Percentiles rank a stretch among this genome's conserved stretches.
phyloP scores from a whole-genome alignment of 2,113 vertebrate genomes.

The Glaucomys volans region DNA sequence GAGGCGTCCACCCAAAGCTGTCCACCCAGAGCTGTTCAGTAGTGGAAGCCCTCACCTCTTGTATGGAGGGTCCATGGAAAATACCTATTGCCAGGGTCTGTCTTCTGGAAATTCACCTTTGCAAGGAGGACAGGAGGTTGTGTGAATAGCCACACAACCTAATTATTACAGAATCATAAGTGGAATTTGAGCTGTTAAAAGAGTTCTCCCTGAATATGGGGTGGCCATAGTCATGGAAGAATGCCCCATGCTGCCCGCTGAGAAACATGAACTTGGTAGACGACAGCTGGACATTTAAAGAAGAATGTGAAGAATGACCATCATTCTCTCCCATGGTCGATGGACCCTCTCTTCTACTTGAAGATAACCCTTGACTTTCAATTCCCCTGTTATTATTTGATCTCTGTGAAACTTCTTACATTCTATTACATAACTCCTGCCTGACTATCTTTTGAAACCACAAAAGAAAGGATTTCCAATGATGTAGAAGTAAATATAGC shows the following conservation, averaged over 20 bases:
- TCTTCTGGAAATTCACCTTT: not conserved
- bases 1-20: not conserved
- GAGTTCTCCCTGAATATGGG: not conserved
- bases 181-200: not conserved
- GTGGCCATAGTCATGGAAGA: not conserved
- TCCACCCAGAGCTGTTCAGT: not conserved
- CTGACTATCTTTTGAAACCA: not conserved
- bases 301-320: too few species aligned
- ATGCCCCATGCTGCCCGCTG: not conserved
- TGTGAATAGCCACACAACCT: not conserved
- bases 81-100: not conserved
- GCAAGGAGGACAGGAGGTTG: not conserved
- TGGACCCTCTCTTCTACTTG: not conserved
- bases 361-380: not conserved
- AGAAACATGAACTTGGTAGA: not conserved
- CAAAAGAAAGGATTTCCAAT: not conserved
- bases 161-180: not conserved
- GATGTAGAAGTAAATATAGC: not conserved
- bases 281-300: not conserved
- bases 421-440: not conserved
- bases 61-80: not conserved
- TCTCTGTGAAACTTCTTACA: not conserved
- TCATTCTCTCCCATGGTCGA: rapidly evolving
- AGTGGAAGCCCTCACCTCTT: not conserved
- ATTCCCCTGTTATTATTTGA: not conserved